Evolutionary conservation across 2,797 vertebrate genomes (phyloP).

Genomic region (Luscinia luscinia): DNA sequence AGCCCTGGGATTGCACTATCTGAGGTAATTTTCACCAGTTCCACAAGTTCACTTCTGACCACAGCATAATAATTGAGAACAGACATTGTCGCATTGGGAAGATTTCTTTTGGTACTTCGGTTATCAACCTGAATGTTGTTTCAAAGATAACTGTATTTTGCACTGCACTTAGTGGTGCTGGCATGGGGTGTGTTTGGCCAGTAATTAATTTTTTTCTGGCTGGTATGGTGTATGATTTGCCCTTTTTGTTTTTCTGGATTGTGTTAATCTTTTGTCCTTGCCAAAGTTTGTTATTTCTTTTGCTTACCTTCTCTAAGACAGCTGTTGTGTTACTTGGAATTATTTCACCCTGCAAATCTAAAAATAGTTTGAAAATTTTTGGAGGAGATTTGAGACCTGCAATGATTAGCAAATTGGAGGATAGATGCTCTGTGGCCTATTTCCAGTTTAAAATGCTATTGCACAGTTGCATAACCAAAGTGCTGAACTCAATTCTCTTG

Average conservation of each 20-base stretch:
- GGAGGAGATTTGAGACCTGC: slow-evolving; percentile 20
- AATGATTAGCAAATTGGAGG: not conserved
- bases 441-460: slow-evolving; percentile 23
- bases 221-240: not conserved
- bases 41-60: not conserved
- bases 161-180: not conserved
- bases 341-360: slow-evolving; percentile 10
- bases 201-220: not conserved
- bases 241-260: not conserved
- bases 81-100: not conserved
- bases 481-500: not conserved
- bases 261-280: not conserved
- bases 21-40: not conserved
- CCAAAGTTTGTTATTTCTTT: not conserved
- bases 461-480: not conserved
- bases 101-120: not conserved
- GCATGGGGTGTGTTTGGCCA: not conserved
- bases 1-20: not conserved
- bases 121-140: not conserved
- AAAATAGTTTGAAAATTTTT: slow-evolving; percentile 23
- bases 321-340: not conserved
- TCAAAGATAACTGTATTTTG: not conserved
- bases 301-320: not conserved
- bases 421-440: slow-evolving; percentile 16
- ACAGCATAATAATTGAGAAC: not conserved